Evolutionary conservation across 2,113 vertebrate genomes (phyloP).

Genomic region (Misgurnus mizolepis): DNA sequence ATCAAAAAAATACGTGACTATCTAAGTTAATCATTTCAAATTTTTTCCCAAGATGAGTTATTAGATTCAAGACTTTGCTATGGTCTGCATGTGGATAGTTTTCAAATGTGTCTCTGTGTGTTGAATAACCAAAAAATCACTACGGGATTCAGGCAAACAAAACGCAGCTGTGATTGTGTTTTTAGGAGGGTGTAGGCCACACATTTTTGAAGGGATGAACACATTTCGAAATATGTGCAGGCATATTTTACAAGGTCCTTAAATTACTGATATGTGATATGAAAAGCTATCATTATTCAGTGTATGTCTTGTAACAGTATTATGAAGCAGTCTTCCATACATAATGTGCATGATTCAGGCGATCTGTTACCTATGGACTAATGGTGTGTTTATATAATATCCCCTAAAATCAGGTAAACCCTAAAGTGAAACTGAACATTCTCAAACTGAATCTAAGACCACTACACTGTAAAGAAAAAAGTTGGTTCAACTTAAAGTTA

Average conservation of each 20-base stretch:
- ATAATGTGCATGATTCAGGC: neutral
- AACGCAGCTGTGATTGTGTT: conserved; percentile 50
- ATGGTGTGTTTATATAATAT: too few relatives aligned
- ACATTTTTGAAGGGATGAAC: neutral
- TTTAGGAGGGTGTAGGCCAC: conserved; percentile 34
- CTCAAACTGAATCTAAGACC: too few relatives aligned
- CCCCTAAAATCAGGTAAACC: too few relatives aligned
- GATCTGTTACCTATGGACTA: too few relatives aligned
- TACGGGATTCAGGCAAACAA: conserved; percentile 28
- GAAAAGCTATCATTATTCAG: neutral
- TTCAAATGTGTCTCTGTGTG: conserved; percentile 23
- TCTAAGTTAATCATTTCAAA: too few relatives aligned
- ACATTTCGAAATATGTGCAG: too few relatives aligned
- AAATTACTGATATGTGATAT: neutral
- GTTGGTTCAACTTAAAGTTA: too few relatives aligned
- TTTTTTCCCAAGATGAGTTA: conserved; percentile 12
- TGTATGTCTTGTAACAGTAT: neutral
- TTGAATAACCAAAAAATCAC: conserved; percentile 5
- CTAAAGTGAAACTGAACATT: too few relatives aligned
- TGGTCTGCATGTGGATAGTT: conserved; percentile 26
- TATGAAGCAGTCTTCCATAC: neutral
- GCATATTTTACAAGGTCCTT: neutral
- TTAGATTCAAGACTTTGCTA: neutral
- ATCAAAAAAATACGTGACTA: too few relatives aligned
- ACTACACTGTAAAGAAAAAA: too few relatives aligned